Evolutionary conservation across 2,797 vertebrate genomes (phyloP), one percentile per base, ranked within the genome.

Genomic region (Helostoma temminkii): DNA sequence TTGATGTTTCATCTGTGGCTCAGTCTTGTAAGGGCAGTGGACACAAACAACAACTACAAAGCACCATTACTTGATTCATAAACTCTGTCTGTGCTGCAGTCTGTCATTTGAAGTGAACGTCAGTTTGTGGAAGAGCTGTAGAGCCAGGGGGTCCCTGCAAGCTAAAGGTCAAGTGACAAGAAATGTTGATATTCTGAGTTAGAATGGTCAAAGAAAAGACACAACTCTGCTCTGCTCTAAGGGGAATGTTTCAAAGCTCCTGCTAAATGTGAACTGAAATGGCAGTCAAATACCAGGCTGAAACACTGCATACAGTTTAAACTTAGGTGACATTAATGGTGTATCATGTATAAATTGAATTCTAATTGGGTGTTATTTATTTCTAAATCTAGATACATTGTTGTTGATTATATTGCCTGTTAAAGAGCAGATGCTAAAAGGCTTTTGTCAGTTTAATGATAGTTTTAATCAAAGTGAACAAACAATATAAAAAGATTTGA

Each of bases 111-210:
- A 79, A 77, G 76, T 82, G 26, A 69, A 41, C 36, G 52, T 89
- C 82, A 66, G 53, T 43, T 18, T 62, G 56, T 68, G 66, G 65
- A 71, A 25, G 49, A 65, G 80, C 71, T 54, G 80, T 67, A 7
- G 64, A 83, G 72, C 60, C 74, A 52, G 85, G 66, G 82, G 73
- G 67, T 79, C 84, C 68, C 62, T 36, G 68, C 63, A 18, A 81
- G 78, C 61, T 76, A 91, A 90, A 91, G 89, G 89, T 89, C 85
- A 91, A 73, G 78, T 87, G 82, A 83, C 81, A 83, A 76, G 62
- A 76, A 80, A 76, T 73, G 76, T 89, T 85, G 71, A 65, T 73
- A 77, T 83, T 87, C 70, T 21, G 67, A 61, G 63, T 60, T 65
- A 53, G 71, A 74, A 70, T 64, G 56, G 81, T 82, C 48, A 66